Percentiles rank a stretch among this genome's conserved stretches.
These are phyloP conservation scores for Mohoua ochrocephala DNA, from an alignment of 2,113 vertebrate species.

Conservation along the genomic window DNA sequence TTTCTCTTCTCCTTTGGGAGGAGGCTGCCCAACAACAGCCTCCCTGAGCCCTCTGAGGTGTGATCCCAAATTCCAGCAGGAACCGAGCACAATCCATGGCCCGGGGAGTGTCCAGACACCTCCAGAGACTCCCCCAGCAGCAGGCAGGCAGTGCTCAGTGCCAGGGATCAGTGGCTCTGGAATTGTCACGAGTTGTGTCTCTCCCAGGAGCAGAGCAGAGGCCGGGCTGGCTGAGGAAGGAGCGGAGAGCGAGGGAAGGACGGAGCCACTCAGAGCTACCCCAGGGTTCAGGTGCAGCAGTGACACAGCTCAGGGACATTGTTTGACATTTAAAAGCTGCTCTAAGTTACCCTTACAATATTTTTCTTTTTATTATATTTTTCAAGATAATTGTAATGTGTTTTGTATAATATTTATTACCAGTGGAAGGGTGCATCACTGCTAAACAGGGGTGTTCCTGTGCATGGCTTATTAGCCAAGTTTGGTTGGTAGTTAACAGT, in stretches of 20 bases:
- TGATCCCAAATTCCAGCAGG: neutral
- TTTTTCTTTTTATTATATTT: neutral
- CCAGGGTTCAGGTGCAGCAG: neutral
- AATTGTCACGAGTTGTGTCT: neutral
- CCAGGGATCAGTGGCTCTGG: neutral
- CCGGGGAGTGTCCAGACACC: neutral
- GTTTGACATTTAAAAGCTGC: neutral
- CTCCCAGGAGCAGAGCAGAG: neutral
- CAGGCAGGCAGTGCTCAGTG: neutral
- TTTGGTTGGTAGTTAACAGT: neutral
- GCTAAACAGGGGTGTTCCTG: neutral
- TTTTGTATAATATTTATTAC: neutral
- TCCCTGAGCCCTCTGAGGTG: neutral
- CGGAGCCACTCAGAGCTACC: neutral
- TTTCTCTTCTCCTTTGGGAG: rapidly evolving
- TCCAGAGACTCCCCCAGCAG: neutral
- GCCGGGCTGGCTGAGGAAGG: neutral
- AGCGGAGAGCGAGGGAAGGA: rapidly evolving
- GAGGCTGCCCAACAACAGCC: neutral
- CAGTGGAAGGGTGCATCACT: neutral
- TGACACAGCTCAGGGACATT: neutral
- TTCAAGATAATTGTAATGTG: neutral
- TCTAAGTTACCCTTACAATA: neutral
- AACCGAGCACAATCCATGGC: rapidly evolving
- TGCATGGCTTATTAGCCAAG: neutral